Percentiles rank a stretch among this genome's conserved stretches.
phyloP scores from a whole-genome alignment of 1,140 invertebrate species.

The Drosophila ambigua region DNA sequence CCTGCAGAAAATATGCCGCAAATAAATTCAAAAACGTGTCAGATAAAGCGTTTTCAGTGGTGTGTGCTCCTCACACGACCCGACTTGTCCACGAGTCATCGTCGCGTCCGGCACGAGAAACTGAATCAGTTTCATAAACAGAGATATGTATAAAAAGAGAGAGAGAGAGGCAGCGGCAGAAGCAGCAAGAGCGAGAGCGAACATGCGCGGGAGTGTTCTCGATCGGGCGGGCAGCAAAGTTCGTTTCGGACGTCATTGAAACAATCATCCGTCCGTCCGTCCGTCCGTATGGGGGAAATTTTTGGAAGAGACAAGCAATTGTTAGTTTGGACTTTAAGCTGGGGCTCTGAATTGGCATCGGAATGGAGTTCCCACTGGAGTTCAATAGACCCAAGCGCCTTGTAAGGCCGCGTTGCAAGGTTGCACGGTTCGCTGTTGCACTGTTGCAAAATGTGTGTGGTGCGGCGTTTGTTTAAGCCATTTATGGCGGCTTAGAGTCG shows the following conservation, averaged over 20 bases:
- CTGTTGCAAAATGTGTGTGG: conserved; percentile 29
- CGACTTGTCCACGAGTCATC: conserved; percentile 39
- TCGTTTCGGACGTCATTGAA: conserved; percentile 17
- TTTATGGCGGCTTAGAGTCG: conserved; percentile 49
- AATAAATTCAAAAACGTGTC: conserved; percentile 76
- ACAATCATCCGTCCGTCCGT: too few relatives aligned
- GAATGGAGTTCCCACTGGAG: conserved; percentile 36
- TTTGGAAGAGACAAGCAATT: not conserved
- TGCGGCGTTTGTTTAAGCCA: conserved; percentile 24
- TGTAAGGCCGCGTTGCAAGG: conserved; percentile 71
- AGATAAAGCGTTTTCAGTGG: conserved; percentile 55
- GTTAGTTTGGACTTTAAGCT: conserved; percentile 6
- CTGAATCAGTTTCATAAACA: conserved; percentile 32
- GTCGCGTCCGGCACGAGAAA: conserved; percentile 26
- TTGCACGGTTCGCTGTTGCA: conserved; percentile 42
- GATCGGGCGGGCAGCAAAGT: conserved; percentile 39
- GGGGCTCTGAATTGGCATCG: not conserved
- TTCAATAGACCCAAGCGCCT: conserved; percentile 68
- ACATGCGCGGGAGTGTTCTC: too few relatives aligned
- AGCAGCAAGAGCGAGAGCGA: too few relatives aligned
- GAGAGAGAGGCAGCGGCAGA: conserved; percentile 15
- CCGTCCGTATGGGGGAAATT: not conserved
- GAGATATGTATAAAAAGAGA: conserved; percentile 4
- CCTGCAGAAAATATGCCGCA: conserved; percentile 53
- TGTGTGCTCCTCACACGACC: conserved; percentile 37